phyloP scores from a whole-genome alignment of 2,797 vertebrate species.

The Microctenopoma stevenorrisi region DNA sequence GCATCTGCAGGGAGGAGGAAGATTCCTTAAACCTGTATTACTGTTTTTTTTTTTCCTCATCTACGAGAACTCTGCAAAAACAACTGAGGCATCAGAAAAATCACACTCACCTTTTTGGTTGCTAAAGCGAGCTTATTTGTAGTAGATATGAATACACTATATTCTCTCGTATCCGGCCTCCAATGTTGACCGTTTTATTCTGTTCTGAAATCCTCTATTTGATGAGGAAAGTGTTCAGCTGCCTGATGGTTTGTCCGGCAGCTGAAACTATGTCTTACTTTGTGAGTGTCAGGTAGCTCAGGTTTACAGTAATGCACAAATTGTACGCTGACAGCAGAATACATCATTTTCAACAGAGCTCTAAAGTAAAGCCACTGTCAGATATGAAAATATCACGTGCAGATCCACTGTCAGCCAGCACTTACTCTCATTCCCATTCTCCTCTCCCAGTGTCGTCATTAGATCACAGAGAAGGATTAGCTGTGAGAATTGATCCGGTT shows the following conservation, averaged over 20 bases:
- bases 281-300: background rate
- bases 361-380: slow-evolving; percentile 25
- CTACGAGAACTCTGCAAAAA: background rate
- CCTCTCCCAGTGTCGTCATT: slow-evolving; percentile 41
- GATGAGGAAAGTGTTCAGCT: background rate
- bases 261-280: background rate
- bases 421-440: slow-evolving; percentile 40
- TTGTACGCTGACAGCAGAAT: slow-evolving; percentile 36
- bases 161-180: background rate
- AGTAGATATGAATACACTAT: background rate
- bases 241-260: slow-evolving; percentile 2
- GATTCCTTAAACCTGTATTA: background rate
- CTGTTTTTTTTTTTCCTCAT: too few relatives aligned
- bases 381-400: background rate
- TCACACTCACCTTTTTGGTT: slow-evolving; percentile 1
- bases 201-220: background rate
- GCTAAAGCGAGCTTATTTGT: background rate
- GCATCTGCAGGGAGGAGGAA: background rate
- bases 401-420: slow-evolving; percentile 17
- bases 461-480: slow-evolving; percentile 59
- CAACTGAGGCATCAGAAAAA: background rate
- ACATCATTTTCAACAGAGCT: slow-evolving; percentile 25
- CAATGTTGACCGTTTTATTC: background rate
- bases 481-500: slow-evolving; percentile 61
- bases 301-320: slow-evolving; percentile 18